Evolutionary conservation across 1,140 invertebrate species (phyloP).

Genomic region (Drosophila leontia): DNA sequence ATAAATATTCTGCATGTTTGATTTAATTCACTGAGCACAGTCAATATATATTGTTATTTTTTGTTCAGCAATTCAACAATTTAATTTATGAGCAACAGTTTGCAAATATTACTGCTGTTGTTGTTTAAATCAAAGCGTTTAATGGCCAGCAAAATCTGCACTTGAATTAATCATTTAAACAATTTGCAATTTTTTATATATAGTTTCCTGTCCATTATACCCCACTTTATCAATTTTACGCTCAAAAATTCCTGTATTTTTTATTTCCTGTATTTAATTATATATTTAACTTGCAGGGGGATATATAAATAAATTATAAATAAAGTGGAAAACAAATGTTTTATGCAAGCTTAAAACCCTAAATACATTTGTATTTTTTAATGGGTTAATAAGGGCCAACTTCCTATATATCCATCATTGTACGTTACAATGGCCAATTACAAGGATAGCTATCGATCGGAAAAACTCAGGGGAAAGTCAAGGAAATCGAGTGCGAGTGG

Average conservation of each 20-base stretch:
- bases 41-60: constrained; percentile 1
- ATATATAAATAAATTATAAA: constrained; percentile 3
- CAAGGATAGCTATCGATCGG: constrained; percentile 18
- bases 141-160: constrained; percentile 27
- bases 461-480: neutral
- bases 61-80: constrained; percentile 24
- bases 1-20: constrained; percentile 26
- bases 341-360: neutral
- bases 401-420: constrained; percentile 12
- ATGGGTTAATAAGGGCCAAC: constrained; percentile 4
- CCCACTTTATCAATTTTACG: neutral
- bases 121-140: constrained; percentile 37
- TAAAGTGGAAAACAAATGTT: constrained; percentile 16
- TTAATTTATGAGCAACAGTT: constrained; percentile 47
- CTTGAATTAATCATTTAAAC: constrained; percentile 25
- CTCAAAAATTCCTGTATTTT: neutral
- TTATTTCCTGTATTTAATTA: constrained; percentile 32
- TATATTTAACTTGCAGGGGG: neutral
- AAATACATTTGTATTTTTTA: neutral
- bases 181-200: neutral
- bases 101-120: constrained; percentile 14
- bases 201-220: neutral
- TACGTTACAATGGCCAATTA: constrained; percentile 42
- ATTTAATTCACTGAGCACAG: constrained; percentile 35
- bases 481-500: neutral